Conservation (phyloP, 2,888 invertebrate species). For the Philereme transversata region DNA sequence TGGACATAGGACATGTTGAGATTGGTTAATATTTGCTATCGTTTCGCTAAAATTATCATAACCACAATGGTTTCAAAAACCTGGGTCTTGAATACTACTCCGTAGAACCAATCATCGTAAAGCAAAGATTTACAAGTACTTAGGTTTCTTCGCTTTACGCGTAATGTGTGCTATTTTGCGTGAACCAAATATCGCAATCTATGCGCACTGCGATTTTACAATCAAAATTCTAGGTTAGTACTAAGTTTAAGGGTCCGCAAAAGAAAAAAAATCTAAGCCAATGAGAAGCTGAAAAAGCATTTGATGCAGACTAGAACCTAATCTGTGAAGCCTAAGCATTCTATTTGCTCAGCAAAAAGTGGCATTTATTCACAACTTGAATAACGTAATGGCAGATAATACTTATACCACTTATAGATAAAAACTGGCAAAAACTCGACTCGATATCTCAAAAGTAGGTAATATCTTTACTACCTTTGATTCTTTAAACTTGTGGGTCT, state of each 20-base stretch:
- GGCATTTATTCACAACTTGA: too few species aligned
- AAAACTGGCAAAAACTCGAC: too few species aligned
- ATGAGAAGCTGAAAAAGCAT: slow-evolving; percentile 32
- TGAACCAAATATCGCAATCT: slow-evolving; percentile 52
- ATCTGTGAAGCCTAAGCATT: slow-evolving; percentile 40
- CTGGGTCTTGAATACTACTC: slow-evolving; percentile 11
- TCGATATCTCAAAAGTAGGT: too few species aligned
- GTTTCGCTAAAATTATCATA: too few species aligned
- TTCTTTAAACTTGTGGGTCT: neutral
- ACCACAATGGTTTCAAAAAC: slow-evolving; percentile 1
- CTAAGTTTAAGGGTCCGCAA: slow-evolving; percentile 1
- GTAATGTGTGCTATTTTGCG: slow-evolving; percentile 56
- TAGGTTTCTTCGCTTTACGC: slow-evolving; percentile 49
- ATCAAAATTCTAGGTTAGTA: slow-evolving; percentile 12
- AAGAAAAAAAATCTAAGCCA: slow-evolving; percentile 8
- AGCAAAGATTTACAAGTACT: slow-evolving; percentile 1
- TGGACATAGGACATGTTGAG: too few species aligned
- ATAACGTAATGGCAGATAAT: too few species aligned
- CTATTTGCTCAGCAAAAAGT: slow-evolving; percentile 49
- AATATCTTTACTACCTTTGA: too few species aligned
- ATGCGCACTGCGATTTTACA: slow-evolving; percentile 26
- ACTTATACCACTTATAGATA: too few species aligned
- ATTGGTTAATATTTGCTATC: too few species aligned
- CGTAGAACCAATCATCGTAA: slow-evolving; percentile 21
- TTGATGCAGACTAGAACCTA: slow-evolving; percentile 43